Base-by-base conservation (phyloP, 2,888 invertebrate genomes). In the Blastobasis adustella region DNA sequence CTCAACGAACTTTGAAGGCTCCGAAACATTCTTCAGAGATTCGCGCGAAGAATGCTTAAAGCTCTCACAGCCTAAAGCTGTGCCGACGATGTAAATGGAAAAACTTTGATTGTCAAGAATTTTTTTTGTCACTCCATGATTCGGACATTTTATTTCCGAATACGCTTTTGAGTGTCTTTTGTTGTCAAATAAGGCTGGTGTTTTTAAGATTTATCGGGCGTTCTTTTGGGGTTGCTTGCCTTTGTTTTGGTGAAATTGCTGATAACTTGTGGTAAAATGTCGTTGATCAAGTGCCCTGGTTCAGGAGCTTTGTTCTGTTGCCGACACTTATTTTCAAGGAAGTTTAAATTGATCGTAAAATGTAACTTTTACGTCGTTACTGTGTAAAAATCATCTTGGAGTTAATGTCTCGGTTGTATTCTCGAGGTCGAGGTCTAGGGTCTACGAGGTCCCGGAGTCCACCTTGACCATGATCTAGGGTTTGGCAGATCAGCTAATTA, bases 51-150 rank as follows among this genome's bases (percentile, higher is more conserved):
- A 58, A 62, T 61, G 59, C 23, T 58, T 58, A 58, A 59, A 37
- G 50, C 58, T 46, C 56, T 44, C 54, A 60, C 60, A 61, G 76
- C 76, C 76, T 64, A 65, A 73, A 79, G 75, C 74, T 69, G 68
- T 75, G 72, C 64, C 68, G 62, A 59, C 68, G 60, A 61, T 61
- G 80, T 75, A 82, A 85, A 85, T 84, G 86, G 83, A 83, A 85
- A 85, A 83, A 84, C 79, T 85, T 83, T 82, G 82, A 82, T 79
- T 83, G 82, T 77, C 67, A 63, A 64, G 64, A 60, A 65, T 73
- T 75, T 82, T 23, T 79, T 81, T 79, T 77, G 81, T 80, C 77
- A 79, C 75, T 69, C 69, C 70, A 70, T 79, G 74, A 78, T 78
- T 82, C 72, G 72, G 73, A 66, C 73, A 70, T 76, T 80, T 76